Conservation (phyloP, 2,888 invertebrate species). For the Drosophila pegasa region DNA sequence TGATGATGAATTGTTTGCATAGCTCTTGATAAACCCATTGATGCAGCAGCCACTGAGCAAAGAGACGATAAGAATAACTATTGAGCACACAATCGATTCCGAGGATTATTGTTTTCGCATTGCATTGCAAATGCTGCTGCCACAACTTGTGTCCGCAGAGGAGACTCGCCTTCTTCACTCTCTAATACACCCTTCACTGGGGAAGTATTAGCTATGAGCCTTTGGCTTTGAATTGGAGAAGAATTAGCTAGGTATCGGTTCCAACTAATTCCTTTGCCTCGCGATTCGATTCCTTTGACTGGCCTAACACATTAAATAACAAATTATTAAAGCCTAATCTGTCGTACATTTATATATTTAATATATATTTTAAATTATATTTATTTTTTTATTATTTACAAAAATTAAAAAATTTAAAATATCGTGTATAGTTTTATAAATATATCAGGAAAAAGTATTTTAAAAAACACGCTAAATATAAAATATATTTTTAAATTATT, state of each 20-base stretch:
- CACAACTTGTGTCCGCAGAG: background rate
- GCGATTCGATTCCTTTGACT: too few species aligned
- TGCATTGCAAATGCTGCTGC: background rate
- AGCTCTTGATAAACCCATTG: constrained; percentile 54
- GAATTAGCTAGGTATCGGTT: background rate
- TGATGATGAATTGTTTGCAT: constrained; percentile 68
- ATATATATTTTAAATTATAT: too few species aligned
- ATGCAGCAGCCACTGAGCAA: constrained; percentile 37
- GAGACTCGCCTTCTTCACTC: background rate
- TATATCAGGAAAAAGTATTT: too few species aligned
- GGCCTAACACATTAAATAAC: too few species aligned
- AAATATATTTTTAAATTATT: too few species aligned
- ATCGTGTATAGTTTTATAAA: too few species aligned
- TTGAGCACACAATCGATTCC: constrained; percentile 5
- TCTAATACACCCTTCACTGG: too few species aligned
- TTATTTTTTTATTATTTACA: too few species aligned
- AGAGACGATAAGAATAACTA: constrained; percentile 27
- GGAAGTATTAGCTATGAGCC: background rate
- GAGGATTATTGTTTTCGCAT: constrained; percentile 11
- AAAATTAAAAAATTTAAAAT: too few species aligned
- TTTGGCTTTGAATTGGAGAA: background rate
- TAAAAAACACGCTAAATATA: too few species aligned
- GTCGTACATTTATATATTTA: too few species aligned
- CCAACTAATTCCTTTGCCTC: background rate
- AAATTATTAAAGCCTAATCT: too few species aligned